These are phyloP conservation scores for Acanthoscelides obtectus DNA, from an alignment of 2,888 invertebrate genomes.

Conservation along the genomic window DNA sequence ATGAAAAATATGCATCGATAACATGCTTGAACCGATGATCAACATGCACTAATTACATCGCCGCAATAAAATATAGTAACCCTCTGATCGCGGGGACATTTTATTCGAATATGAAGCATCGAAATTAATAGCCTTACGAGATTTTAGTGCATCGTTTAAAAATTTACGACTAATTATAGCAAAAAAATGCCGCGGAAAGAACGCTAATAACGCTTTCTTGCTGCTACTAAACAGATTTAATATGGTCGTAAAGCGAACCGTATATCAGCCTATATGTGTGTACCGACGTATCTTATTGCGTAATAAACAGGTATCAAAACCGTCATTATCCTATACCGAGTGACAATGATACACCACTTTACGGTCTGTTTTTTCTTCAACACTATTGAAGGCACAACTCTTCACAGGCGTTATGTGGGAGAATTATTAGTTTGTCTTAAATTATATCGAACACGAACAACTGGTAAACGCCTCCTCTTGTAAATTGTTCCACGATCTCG, in stretches of 20 bases:
- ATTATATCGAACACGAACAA: too few species aligned
- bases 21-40: background rate
- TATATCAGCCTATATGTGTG: background rate
- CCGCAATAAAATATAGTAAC: background rate
- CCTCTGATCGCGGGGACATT: background rate
- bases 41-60: background rate
- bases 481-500: too few species aligned
- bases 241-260: background rate
- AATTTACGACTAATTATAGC: slow-evolving; percentile 29
- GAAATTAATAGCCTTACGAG: slow-evolving; percentile 25
- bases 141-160: slow-evolving; percentile 45
- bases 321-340: background rate
- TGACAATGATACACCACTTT: background rate
- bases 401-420: too few species aligned
- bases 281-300: background rate
- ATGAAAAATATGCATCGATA: too few species aligned
- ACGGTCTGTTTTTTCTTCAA: background rate
- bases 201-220: background rate
- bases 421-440: too few species aligned
- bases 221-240: background rate
- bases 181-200: background rate
- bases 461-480: too few species aligned
- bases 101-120: background rate
- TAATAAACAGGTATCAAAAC: background rate
- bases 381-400: too few species aligned